phyloP scores from a whole-genome alignment of 1,140 invertebrate species.

The Lethocerus indicus region DNA sequence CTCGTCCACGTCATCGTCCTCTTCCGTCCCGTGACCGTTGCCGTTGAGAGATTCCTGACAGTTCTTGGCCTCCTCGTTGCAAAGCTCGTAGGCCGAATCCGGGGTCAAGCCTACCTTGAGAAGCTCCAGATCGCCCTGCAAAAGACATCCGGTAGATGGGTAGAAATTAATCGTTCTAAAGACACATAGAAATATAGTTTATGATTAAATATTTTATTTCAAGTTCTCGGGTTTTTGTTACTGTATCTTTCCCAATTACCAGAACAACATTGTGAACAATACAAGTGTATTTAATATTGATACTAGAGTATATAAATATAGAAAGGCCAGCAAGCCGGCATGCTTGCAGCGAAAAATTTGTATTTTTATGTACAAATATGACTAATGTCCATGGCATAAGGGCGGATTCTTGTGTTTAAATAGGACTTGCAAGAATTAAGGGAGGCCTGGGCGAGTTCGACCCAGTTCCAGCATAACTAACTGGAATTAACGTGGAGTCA shows the following conservation, averaged over 20 bases:
- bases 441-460: no score
- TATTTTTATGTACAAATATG: no score
- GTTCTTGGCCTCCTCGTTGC: slow-evolving; percentile 41
- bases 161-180: background rate
- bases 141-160: slow-evolving; percentile 9
- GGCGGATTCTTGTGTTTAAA: no score
- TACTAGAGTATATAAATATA: background rate
- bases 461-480: no score
- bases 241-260: background rate
- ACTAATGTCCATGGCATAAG: no score
- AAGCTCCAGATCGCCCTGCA: slow-evolving; percentile 59
- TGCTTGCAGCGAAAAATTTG: background rate
- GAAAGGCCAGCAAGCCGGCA: background rate
- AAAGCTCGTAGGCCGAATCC: slow-evolving; percentile 64
- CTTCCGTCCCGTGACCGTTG: background rate
- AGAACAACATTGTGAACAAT: background rate
- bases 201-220: background rate
- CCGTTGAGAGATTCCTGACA: slow-evolving; percentile 27
- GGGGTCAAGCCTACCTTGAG: slow-evolving; percentile 50
- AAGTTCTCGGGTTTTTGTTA: no score
- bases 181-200: background rate
- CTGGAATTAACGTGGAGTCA: no score
- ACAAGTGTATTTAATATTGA: no score
- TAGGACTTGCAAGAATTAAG: no score
- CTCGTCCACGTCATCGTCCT: background rate